Percentiles rank a stretch among this genome's conserved stretches.
Conservation (phyloP, 1,140 invertebrate species). For the Sarcophaga peregrina region DNA sequence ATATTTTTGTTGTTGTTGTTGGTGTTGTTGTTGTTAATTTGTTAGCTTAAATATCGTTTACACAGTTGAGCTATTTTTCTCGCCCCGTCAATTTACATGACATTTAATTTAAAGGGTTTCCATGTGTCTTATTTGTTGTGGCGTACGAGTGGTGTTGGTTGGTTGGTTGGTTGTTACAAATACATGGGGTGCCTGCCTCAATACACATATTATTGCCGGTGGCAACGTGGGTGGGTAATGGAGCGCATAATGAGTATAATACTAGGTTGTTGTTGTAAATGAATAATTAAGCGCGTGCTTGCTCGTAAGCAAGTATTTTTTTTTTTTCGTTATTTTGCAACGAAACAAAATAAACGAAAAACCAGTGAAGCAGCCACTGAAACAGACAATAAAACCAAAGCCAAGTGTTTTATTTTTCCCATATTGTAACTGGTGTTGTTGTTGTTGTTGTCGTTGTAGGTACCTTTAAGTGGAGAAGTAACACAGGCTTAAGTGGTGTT, state of each 20-base stretch:
- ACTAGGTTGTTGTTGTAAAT: constrained; percentile 32
- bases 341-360: constrained; percentile 17
- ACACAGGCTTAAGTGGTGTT: neutral
- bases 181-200: too few species aligned
- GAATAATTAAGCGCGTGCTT: constrained; percentile 32
- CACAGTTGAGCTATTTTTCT: constrained; percentile 5
- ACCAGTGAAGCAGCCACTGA: neutral
- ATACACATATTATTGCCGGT: neutral
- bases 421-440: too few species aligned
- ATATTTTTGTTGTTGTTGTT: too few species aligned
- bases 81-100: too few species aligned
- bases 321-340: constrained; percentile 1
- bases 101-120: neutral
- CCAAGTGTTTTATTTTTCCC: too few species aligned
- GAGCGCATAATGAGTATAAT: constrained; percentile 35
- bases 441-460: too few species aligned
- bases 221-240: constrained; percentile 40
- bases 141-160: too few species aligned
- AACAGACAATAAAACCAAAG: neutral
- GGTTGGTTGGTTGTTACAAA: too few species aligned
- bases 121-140: neutral
- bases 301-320: neutral
- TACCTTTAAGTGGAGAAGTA: neutral
- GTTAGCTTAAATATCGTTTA: neutral
- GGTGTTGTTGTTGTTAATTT: neutral